phyloP scores from a whole-genome alignment of 2,113 vertebrate species.

The Eolophus roseicapilla region DNA sequence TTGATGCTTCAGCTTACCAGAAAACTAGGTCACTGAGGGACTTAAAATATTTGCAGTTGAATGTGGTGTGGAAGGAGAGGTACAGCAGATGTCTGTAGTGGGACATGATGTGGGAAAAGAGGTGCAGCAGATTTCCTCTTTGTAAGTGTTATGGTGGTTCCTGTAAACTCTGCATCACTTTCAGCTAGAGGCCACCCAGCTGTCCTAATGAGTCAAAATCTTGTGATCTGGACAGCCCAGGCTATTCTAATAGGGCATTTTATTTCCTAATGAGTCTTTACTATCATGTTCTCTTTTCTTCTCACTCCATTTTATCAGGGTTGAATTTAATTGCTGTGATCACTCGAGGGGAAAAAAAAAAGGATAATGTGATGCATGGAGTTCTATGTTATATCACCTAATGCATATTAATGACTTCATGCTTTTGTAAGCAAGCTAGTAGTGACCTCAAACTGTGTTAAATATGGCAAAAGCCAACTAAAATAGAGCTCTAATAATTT shows the following conservation, averaged over 20 bases:
- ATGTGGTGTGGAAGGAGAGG: background rate
- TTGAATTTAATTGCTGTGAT: slow-evolving; percentile 25
- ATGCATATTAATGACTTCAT: slow-evolving; percentile 21
- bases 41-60: background rate
- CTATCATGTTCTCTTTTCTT: background rate
- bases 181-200: background rate
- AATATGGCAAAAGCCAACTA: background rate
- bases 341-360: background rate
- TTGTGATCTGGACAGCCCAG: background rate
- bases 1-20: background rate
- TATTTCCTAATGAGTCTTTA: background rate
- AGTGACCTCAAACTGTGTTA: slow-evolving; percentile 15
- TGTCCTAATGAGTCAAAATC: background rate
- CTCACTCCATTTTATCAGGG: background rate
- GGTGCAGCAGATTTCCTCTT: background rate
- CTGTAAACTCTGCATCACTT: background rate
- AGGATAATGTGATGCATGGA: background rate
- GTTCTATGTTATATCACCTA: background rate
- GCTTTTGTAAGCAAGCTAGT: slow-evolving; percentile 35
- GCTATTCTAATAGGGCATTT: background rate
- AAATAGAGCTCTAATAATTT: background rate
- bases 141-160: background rate
- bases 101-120: background rate
- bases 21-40: background rate
- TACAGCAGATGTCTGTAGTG: background rate